A percentile compares a stretch with the other conserved stretches of the same genome.
Conservation (phyloP, 2,113 vertebrate species). For the Trematomus loennbergii region DNA sequence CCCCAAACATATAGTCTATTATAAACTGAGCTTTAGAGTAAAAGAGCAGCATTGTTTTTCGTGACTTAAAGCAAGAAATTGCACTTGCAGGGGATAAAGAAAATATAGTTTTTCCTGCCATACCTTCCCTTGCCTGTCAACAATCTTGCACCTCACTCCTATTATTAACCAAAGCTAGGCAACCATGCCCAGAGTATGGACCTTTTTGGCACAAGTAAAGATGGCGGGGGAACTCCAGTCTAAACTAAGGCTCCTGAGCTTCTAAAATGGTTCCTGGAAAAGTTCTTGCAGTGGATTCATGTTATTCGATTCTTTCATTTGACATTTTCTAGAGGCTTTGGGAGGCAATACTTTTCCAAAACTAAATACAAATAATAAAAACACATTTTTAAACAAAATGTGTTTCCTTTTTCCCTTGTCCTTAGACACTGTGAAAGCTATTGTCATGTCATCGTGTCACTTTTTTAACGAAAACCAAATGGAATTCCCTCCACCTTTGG, state of each 20-base stretch:
- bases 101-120: no score
- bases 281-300: background rate
- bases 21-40: no score
- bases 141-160: no score
- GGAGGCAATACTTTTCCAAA: background rate
- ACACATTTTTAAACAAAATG: background rate
- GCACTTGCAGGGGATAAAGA: no score
- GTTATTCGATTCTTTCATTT: background rate
- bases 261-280: background rate
- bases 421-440: background rate
- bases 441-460: background rate
- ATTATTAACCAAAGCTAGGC: background rate
- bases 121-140: no score
- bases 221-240: background rate
- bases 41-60: no score
- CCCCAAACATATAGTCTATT: no score
- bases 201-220: background rate
- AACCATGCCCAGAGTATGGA: background rate
- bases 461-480: background rate
- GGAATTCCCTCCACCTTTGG: background rate
- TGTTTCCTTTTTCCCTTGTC: background rate
- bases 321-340: background rate
- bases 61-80: no score
- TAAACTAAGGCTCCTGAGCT: background rate
- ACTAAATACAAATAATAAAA: background rate